These are phyloP conservation scores for Bombus turneri DNA, from an alignment of 1,140 invertebrate species.

Conservation along the genomic window DNA sequence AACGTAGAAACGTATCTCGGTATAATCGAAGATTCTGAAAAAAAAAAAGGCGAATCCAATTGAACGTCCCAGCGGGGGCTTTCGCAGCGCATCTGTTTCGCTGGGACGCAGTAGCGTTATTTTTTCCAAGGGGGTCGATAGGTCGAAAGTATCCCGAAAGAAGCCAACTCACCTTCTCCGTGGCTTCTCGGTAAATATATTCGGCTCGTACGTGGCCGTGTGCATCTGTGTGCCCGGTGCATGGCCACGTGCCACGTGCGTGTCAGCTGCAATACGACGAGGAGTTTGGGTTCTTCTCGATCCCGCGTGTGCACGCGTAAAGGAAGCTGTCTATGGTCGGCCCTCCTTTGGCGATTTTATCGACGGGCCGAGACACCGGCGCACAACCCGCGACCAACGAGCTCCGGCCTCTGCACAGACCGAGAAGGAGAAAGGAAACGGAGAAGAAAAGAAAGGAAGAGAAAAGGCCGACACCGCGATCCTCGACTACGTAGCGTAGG, in stretches of 20 bases:
- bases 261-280: conserved; percentile 75
- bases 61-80: background rate
- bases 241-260: conserved; percentile 73
- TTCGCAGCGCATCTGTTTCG: conserved; percentile 24
- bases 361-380: conserved; percentile 17
- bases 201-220: background rate
- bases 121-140: conserved; percentile 35
- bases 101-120: background rate
- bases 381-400: background rate
- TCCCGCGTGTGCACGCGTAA: conserved; percentile 42
- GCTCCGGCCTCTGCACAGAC: background rate
- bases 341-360: conserved; percentile 60
- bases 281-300: conserved; percentile 45
- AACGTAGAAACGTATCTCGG: background rate
- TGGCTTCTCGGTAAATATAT: conserved; percentile 51
- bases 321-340: conserved; percentile 51
- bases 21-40: no score
- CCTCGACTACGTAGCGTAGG: no score
- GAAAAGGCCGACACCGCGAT: background rate
- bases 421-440: background rate
- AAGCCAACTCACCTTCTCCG: conserved; percentile 48
- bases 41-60: background rate
- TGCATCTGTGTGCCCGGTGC: conserved; percentile 52
- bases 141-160: conserved; percentile 33
- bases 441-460: background rate